A percentile compares a stretch with the other conserved stretches of the same genome.
Evolutionary conservation across 2,113 vertebrate genomes (phyloP).

Genomic region (Spheniscus mendiculus): DNA sequence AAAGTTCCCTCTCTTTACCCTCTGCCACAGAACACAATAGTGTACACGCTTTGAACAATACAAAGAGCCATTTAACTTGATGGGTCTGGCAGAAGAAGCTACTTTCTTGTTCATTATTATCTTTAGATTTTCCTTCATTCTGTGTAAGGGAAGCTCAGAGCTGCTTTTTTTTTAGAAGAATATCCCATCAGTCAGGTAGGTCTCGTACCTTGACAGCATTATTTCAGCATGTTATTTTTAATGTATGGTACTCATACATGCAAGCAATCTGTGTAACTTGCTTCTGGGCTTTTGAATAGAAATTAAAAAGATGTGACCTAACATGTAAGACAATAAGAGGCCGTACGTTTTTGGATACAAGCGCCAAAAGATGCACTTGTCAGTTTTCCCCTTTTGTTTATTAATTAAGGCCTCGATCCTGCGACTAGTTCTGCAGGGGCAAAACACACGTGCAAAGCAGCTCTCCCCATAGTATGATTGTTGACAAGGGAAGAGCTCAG

Average conservation of each 20-base stretch:
- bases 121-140: slow-evolving; percentile 21
- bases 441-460: neutral
- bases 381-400: neutral
- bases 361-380: neutral
- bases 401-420: neutral
- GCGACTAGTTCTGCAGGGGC: neutral
- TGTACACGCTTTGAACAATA: slow-evolving; percentile 37
- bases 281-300: neutral
- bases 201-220: neutral
- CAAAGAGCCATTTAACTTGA: slow-evolving; percentile 54
- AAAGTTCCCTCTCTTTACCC: slow-evolving; percentile 54
- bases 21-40: slow-evolving; percentile 55
- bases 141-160: neutral
- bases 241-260: neutral
- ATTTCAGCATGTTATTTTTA: neutral
- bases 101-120: slow-evolving; percentile 44
- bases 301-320: neutral
- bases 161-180: neutral
- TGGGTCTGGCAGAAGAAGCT: slow-evolving; percentile 50
- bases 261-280: neutral
- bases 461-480: neutral
- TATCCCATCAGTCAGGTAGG: neutral
- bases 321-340: neutral
- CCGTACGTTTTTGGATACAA: neutral
- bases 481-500: neutral